phyloP scores from a whole-genome alignment of 2,888 invertebrate genomes.

The Bombyx huttoni region DNA sequence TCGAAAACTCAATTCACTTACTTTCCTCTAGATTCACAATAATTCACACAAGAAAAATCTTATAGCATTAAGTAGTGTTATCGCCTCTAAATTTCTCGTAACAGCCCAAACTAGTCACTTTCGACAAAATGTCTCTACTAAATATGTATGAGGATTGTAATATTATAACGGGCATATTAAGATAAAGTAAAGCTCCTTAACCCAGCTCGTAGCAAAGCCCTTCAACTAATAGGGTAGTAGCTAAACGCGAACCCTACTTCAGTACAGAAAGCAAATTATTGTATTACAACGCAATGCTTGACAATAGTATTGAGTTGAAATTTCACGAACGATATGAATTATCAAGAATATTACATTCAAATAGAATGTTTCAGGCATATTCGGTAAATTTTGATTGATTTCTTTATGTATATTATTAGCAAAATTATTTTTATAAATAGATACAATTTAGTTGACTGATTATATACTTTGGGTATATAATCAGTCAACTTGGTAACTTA shows the following conservation, averaged over 20 bases:
- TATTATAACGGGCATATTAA: constrained; percentile 11
- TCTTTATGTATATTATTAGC: no score
- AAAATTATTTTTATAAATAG: no score
- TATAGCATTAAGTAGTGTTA: neutral
- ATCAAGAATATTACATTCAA: neutral
- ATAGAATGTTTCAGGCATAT: neutral
- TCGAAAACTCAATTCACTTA: neutral
- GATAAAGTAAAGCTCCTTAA: constrained; percentile 13
- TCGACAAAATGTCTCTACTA: constrained; percentile 5
- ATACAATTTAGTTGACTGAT: no score
- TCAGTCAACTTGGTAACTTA: no score
- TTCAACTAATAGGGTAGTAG: neutral
- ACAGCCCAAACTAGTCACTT: constrained; percentile 1
- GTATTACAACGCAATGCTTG: neutral
- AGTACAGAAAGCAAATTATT: neutral
- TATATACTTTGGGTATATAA: no score
- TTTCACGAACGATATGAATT: neutral
- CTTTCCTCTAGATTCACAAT: neutral
- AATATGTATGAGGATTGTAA: constrained; percentile 14
- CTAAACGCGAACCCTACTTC: neutral
- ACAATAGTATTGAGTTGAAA: neutral
- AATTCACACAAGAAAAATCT: neutral
- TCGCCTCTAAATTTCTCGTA: neutral
- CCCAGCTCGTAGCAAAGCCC: neutral
- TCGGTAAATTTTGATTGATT: no score